Evolutionary conservation across 2,888 invertebrate genomes (phyloP), one percentile per base, ranked within the genome.

Genomic region (Labia minor): DNA sequence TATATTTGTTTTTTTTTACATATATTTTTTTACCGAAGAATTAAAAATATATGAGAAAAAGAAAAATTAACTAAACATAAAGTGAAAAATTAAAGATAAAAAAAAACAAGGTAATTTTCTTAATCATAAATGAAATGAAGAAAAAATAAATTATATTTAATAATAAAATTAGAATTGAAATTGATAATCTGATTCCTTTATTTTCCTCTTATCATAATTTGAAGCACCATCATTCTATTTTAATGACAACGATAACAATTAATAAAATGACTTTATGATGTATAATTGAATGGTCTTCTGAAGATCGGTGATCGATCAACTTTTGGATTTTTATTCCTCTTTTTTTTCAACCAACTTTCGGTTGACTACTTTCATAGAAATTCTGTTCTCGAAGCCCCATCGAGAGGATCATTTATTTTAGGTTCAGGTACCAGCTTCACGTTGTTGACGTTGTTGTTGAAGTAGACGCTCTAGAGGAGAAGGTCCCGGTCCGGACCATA

Each of bases 401-500:
- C 49, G 49, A 49, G 49, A 49, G 14, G 14, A 49, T 49, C 16
- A 49, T 10, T 8, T 49, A 14, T 8, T 33, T 49, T 4, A n/a
- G 49, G 2, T 49, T 49, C 49, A 49, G 49, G 49, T 49, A n/a
- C 49, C 49, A 3, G 49, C 77, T 69, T 78, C 79, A 67, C 78
- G 76, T 68, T 84, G 79, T 73, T 86, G 86, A 74, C 87, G 88
- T 78, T 92, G 91, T 73, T 90, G 89, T 75, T 91, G 90, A 69
- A 92, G 77, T 19, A 92, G 82, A 61, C 89, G 84, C 76, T 90
- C 89, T 67, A 92, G 80, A 0, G 90, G 90, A 37, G 90, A 89
- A 1, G 89, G 88, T 1, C 88, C 88, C 3, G 88, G 86, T 0
- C 87, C 87, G 11, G 87, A 86, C 87, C 89, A 89, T 62, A 90